These are phyloP conservation scores for Microchirus variegatus DNA, from an alignment of 2,797 vertebrate genomes.

Conservation along the genomic window DNA sequence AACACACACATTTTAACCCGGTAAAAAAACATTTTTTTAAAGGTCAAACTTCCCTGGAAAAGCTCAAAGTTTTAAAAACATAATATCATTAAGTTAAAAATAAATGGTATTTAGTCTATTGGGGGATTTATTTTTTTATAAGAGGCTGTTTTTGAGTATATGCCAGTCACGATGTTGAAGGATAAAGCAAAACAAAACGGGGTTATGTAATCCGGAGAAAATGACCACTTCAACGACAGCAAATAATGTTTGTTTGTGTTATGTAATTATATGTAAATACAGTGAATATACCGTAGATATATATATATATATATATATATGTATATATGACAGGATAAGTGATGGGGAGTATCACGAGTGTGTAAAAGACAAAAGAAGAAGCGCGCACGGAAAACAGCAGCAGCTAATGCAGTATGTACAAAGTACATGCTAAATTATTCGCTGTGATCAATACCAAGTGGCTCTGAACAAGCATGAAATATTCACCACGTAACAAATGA, in stretches of 20 bases:
- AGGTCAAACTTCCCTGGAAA: too few relatives aligned
- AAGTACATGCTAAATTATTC: neutral
- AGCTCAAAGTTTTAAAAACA: too few relatives aligned
- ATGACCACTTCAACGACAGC: slow-evolving; percentile 1
- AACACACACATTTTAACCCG: too few relatives aligned
- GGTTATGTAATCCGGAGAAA: neutral
- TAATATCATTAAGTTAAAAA: slow-evolving; percentile 6
- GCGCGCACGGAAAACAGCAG: neutral
- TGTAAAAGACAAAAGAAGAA: neutral
- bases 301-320: too few relatives aligned
- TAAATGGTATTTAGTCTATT: neutral
- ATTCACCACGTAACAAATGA: neutral
- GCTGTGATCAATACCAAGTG: neutral
- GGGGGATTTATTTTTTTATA: neutral
- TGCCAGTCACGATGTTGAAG: neutral
- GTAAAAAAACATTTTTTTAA: too few relatives aligned
- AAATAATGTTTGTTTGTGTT: neutral
- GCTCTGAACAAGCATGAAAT: neutral
- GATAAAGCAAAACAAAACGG: neutral
- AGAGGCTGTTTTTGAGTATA: neutral
- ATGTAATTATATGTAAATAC: too few relatives aligned
- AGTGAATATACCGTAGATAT: too few relatives aligned
- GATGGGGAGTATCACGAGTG: too few relatives aligned
- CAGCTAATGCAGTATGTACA: neutral
- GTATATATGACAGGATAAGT: too few relatives aligned